A percentile compares a stretch with the other conserved stretches of the same genome.
Conservation (phyloP, 2,113 vertebrate genomes). For the Xyliphius kryptos region DNA sequence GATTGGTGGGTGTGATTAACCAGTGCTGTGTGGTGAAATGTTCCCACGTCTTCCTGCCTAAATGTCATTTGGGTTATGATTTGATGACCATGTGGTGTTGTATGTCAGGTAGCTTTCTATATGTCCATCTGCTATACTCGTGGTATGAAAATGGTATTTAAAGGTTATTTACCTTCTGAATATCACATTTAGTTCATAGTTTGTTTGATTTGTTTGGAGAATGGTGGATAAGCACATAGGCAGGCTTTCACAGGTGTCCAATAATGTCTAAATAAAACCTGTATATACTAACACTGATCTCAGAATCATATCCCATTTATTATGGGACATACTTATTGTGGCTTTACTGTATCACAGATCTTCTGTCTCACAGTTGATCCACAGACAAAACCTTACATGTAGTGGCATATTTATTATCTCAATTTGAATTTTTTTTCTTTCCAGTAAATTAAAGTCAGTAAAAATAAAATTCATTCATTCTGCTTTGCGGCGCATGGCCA, state of each 20-base stretch:
- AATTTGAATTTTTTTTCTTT: too few species aligned
- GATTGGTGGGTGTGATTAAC: conserved; percentile 4
- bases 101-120: neutral
- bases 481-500: too few species aligned
- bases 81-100: neutral
- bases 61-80: neutral
- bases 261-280: conserved; percentile 33
- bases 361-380: too few species aligned
- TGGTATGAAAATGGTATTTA: neutral
- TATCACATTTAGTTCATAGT: neutral
- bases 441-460: too few species aligned
- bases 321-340: too few species aligned
- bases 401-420: too few species aligned
- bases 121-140: neutral
- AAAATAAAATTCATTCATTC: too few species aligned
- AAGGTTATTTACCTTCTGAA: neutral
- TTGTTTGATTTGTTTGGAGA: neutral
- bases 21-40: conserved; percentile 19
- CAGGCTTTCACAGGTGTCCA: conserved; percentile 32
- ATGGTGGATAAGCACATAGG: conserved; percentile 8
- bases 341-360: too few species aligned
- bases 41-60: conserved; percentile 12
- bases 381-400: too few species aligned
- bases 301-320: too few species aligned
- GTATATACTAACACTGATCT: conserved; percentile 16